Evolutionary conservation across 2,113 vertebrate genomes (phyloP), one percentile per base, ranked within the genome.

Genomic region (Cavia porcellus): DNA sequence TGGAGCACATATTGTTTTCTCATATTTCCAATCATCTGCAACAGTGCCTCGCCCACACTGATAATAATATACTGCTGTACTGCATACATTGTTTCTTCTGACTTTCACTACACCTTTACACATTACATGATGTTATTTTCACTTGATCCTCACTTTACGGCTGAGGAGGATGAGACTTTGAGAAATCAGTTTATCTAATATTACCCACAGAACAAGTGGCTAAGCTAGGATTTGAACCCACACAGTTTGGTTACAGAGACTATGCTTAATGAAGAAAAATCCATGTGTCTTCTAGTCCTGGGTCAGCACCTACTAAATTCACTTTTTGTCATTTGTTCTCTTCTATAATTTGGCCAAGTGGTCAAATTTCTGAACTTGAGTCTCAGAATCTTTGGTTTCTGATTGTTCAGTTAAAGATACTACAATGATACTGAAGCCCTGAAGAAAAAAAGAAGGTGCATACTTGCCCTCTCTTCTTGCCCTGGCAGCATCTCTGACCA

Each of bases 71-170:
- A 15, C 22, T 57, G 74, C 52, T 10, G 57, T 6, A 15, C 22
- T 57, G 74, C 52, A 38, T 68, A n/a, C 30, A 59, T 80, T 25
- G 70, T 19, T 47, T 84, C 28, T 57, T 90, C 70, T 64, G 38
- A 72, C 38, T 50, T 19, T 93, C 20, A 86, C 82, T 35, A 57
- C 12, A 61, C 5, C 45, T 62, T 84, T 62, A 87, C 32, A 85
- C n/a, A 0, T 10, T 82, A 35, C 7, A 64, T 28, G 45, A 55
- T 57, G 20, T 20, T 47, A 86, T 92, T 74, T 2, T 7, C 24
- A 90, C 8, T 5, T 86, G 62, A 25, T 42, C 42, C n/a, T 94
- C 57, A 62, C 82, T 94, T 95, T 83, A 81, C 22, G 70, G 42
- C 28, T 57, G 30, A 95, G 17, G 9, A 90, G 89, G 3, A 25